A percentile compares a stretch with the other conserved stretches of the same genome.
Conservation (phyloP, 2,888 invertebrate genomes). For the Stramonita haemastoma region DNA sequence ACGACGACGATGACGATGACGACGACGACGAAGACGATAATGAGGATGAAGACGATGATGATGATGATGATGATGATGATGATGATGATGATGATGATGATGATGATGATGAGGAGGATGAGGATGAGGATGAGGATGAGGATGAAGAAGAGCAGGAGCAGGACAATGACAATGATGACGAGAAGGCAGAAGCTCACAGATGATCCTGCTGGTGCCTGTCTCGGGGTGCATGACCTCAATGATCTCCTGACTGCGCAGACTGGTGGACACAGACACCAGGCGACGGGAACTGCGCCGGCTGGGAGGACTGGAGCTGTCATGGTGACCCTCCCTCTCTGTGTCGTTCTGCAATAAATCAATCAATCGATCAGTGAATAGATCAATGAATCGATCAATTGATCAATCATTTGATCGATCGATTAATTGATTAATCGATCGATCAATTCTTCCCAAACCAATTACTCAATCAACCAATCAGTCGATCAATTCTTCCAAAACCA, state of each 20-base stretch:
- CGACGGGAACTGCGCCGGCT: not conserved
- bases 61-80: no score
- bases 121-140: no score
- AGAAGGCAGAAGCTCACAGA: conserved; percentile 28
- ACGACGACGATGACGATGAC: no score
- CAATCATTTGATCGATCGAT: not conserved
- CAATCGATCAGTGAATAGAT: not conserved
- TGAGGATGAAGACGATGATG: no score
- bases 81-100: no score
- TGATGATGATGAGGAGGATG: no score
- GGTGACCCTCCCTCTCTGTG: not conserved
- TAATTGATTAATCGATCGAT: not conserved
- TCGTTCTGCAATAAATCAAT: not conserved
- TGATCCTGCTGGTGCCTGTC: conserved; percentile 44
- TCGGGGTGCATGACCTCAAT: conserved; percentile 48
- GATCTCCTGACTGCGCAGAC: conserved; percentile 47
- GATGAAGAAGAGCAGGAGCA: no score
- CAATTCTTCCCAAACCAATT: not conserved
- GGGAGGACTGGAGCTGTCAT: not conserved
- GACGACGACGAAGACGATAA: no score
- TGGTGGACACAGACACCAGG: conserved; percentile 37
- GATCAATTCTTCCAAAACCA: not conserved
- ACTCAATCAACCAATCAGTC: not conserved
- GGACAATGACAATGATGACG: no score
- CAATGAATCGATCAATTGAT: not conserved